Percentiles rank a stretch among this genome's conserved stretches.
Conservation (phyloP, 92 coral and sea anemone species). For the Siderastrea radians region DNA sequence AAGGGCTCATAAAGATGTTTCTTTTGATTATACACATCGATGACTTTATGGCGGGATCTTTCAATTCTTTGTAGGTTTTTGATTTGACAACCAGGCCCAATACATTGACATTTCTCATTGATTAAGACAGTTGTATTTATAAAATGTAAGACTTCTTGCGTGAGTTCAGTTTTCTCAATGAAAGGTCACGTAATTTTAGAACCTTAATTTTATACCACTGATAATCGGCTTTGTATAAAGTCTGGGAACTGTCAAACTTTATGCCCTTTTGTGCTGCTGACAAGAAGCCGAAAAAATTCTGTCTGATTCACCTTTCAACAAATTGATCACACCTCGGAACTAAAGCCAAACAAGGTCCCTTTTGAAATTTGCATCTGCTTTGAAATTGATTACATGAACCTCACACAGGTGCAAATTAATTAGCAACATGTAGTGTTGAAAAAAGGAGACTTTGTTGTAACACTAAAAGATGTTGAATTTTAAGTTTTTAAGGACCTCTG, state of each 20-base stretch:
- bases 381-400: slow-evolving; percentile 14
- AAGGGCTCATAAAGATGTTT: background rate
- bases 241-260: background rate
- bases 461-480: background rate
- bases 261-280: background rate
- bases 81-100: background rate
- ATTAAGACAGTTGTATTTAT: background rate
- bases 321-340: background rate
- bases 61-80: background rate
- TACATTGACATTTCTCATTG: background rate
- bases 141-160: background rate
- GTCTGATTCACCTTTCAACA: background rate
- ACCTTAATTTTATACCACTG: background rate
- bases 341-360: background rate
- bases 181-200: slow-evolving; percentile 21
- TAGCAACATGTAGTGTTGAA: background rate
- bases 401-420: slow-evolving; percentile 13
- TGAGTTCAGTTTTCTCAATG: background rate
- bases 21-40: background rate
- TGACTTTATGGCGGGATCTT: background rate
- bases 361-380: slow-evolving; percentile 21
- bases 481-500: background rate
- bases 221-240: slow-evolving; percentile 24
- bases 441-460: background rate
- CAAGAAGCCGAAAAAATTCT: slow-evolving; percentile 14